phyloP scores from a whole-genome alignment of 2,888 invertebrate species.

The Trimorus sp. region DNA sequence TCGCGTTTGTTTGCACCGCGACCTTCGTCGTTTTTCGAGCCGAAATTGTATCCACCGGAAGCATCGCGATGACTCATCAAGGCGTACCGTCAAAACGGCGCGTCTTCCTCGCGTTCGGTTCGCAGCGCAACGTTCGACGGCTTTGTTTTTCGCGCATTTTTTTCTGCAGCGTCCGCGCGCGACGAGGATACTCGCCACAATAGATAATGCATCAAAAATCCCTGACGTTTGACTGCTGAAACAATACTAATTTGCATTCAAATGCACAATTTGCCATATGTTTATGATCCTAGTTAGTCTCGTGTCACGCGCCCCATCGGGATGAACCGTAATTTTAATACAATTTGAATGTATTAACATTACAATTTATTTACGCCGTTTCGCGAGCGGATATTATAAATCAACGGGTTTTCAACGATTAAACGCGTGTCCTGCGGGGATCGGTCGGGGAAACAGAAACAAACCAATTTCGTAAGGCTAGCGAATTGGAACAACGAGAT shows the following conservation, averaged over 20 bases:
- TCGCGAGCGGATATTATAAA: constrained; percentile 47
- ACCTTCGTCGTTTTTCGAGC: too few species aligned
- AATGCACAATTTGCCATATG: constrained; percentile 58
- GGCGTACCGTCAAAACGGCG: constrained; percentile 19
- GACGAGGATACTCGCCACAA: constrained; percentile 44
- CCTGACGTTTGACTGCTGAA: constrained; percentile 66
- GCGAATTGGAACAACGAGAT: too few species aligned
- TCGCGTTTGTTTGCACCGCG: not conserved
- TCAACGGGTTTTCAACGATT: not conserved
- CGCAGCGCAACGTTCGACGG: constrained; percentile 25
- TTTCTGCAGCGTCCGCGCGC: constrained; percentile 14
- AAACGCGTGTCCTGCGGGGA: too few species aligned
- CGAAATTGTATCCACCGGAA: constrained; percentile 16
- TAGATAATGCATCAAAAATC: constrained; percentile 65
- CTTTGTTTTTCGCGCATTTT: constrained; percentile 42
- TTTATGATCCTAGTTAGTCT: constrained; percentile 59
- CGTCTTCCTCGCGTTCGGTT: constrained; percentile 40
- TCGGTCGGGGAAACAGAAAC: too few species aligned
- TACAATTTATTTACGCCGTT: constrained; percentile 37
- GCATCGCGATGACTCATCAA: constrained; percentile 27
- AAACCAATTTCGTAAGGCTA: too few species aligned
- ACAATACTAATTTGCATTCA: constrained; percentile 68
- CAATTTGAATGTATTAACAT: constrained; percentile 62
- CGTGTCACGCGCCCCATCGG: constrained; percentile 53
- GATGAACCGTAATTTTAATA: constrained; percentile 57